phyloP scores from a whole-genome alignment of 2,797 vertebrate species.

The Sebastes ruberrimus region DNA sequence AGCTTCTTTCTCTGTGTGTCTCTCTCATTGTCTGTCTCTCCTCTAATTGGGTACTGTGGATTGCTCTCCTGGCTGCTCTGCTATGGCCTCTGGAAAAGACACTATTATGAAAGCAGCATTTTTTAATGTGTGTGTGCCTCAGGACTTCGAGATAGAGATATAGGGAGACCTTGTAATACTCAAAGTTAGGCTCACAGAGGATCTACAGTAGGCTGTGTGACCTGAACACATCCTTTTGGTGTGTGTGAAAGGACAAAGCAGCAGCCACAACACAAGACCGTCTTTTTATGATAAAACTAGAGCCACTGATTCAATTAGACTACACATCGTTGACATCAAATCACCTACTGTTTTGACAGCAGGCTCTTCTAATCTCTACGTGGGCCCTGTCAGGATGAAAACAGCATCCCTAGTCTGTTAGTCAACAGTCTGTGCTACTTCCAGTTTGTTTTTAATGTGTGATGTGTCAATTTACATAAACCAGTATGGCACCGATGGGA shows the following conservation, averaged over 20 bases:
- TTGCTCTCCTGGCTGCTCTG: background rate
- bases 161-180: constrained; percentile 19
- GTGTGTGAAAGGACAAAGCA: background rate
- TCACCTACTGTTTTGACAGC: constrained; percentile 47
- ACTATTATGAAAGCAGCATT: constrained; percentile 7
- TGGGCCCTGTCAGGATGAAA: constrained; percentile 8
- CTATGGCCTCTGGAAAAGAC: constrained; percentile 7
- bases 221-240: constrained; percentile 7
- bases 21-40: background rate
- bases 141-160: background rate
- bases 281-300: constrained; percentile 11
- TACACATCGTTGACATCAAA: constrained; percentile 20
- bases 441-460: constrained; percentile 7
- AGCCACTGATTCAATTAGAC: constrained; percentile 38
- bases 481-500: background rate
- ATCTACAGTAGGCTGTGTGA: constrained; percentile 28
- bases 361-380: constrained; percentile 21
- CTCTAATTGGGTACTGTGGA: background rate
- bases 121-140: background rate
- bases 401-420: background rate
- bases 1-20: background rate
- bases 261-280: background rate
- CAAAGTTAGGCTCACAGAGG: constrained; percentile 10
- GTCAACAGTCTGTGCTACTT: background rate
- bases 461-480: constrained; percentile 8